Evolutionary conservation across 2,888 invertebrate genomes (phyloP).

Genomic region (Apodemia duryi): DNA sequence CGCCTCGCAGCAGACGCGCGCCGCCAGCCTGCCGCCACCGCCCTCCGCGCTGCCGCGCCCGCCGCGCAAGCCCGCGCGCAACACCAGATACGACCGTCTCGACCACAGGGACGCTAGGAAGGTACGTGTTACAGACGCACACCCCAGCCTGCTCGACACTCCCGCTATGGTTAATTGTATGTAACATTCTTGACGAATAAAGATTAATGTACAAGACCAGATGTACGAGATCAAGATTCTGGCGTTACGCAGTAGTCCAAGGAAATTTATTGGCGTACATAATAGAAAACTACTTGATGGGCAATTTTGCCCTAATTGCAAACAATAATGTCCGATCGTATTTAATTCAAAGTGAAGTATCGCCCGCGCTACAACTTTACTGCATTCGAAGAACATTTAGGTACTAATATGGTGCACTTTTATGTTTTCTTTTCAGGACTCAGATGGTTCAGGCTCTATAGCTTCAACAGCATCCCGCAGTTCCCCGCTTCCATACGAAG

Average conservation of each 20-base stretch:
- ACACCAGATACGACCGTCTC: conserved; percentile 84
- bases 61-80: conserved; percentile 79
- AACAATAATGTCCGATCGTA: too few species aligned
- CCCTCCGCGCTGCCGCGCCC: conserved; percentile 87
- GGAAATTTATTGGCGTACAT: too few species aligned
- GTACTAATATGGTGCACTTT: too few species aligned
- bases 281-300: too few species aligned
- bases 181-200: too few species aligned
- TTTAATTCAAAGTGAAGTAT: too few species aligned
- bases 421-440: conserved; percentile 46
- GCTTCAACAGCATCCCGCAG: conserved; percentile 66
- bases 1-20: conserved; percentile 86
- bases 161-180: background rate
- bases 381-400: too few species aligned
- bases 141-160: background rate
- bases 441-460: conserved; percentile 70
- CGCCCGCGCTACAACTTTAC: too few species aligned
- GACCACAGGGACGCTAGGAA: conserved; percentile 66
- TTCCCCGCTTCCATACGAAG: conserved; percentile 67
- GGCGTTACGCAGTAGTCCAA: too few species aligned
- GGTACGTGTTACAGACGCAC: conserved; percentile 37
- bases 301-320: too few species aligned
- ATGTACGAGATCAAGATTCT: too few species aligned
- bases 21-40: conserved; percentile 83
- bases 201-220: too few species aligned